Conservation (phyloP, 2,888 invertebrate species). For the Halictus ligatus region DNA sequence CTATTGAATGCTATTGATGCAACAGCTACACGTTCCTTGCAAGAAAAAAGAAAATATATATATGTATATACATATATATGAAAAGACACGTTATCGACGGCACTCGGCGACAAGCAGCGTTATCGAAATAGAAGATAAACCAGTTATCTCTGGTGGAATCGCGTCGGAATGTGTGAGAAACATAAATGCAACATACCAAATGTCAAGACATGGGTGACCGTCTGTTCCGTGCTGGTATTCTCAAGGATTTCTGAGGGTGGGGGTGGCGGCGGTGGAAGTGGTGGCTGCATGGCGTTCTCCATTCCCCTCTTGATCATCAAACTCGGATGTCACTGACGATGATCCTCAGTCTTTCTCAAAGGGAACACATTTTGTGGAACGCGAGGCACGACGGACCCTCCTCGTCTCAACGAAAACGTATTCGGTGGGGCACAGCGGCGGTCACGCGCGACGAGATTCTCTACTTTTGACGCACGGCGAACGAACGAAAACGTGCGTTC, state of each 20-base stretch:
- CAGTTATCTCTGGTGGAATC: background rate
- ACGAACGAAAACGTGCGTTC: background rate
- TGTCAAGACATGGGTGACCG: slow-evolving; percentile 86
- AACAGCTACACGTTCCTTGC: background rate
- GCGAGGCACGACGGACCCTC: slow-evolving; percentile 16
- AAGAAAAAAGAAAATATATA: background rate
- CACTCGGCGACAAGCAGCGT: background rate
- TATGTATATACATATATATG: too few relatives aligned
- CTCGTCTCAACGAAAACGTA: slow-evolving; percentile 31
- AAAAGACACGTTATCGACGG: slow-evolving; percentile 29
- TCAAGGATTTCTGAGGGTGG: slow-evolving; percentile 53
- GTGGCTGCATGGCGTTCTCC: slow-evolving; percentile 79
- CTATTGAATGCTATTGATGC: background rate
- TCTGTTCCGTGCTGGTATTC: slow-evolving; percentile 76
- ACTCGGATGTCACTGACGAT: slow-evolving; percentile 42
- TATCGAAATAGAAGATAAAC: slow-evolving; percentile 40
- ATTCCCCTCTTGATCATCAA: slow-evolving; percentile 59
- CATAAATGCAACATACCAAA: slow-evolving; percentile 83
- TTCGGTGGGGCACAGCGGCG: background rate
- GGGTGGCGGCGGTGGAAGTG: slow-evolving; percentile 68
- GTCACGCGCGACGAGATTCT: slow-evolving; percentile 22
- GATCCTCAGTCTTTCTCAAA: slow-evolving; percentile 4
- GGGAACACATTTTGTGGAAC: slow-evolving; percentile 44
- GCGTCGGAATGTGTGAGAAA: slow-evolving; percentile 17
- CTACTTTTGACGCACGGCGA: slow-evolving; percentile 9